These are phyloP conservation scores for Phengaris arion DNA, from an alignment of 2,888 invertebrate species.

Conservation along the genomic window DNA sequence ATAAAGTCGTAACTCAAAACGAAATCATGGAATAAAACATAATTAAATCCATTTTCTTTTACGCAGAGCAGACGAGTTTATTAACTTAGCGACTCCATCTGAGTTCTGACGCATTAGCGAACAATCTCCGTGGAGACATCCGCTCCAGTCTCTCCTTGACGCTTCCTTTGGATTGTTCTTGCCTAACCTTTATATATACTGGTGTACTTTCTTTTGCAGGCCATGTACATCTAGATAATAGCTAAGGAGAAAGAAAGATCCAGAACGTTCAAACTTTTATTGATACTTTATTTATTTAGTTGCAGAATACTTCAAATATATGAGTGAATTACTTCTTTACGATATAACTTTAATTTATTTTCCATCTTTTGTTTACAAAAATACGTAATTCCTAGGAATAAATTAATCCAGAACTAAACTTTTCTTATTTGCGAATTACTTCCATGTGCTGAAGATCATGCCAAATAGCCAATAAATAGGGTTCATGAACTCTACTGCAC, in stretches of 20 bases:
- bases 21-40: background rate
- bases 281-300: too few species aligned
- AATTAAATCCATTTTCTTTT: background rate
- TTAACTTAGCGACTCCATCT: slow-evolving; percentile 6
- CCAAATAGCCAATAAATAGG: background rate
- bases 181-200: background rate
- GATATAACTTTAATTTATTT: background rate
- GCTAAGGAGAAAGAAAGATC: too few species aligned
- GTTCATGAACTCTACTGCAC: background rate
- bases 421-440: background rate
- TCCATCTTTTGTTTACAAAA: background rate
- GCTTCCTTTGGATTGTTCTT: background rate
- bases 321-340: background rate
- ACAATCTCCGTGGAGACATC: slow-evolving; percentile 9
- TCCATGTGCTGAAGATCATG: background rate
- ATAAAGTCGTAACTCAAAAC: background rate
- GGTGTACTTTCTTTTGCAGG: too few species aligned
- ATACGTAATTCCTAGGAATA: background rate
- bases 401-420: slow-evolving; percentile 1
- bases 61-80: background rate
- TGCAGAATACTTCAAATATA: too few species aligned
- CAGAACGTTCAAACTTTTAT: too few species aligned
- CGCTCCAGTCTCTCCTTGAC: background rate
- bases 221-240: too few species aligned
- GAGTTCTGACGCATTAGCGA: slow-evolving; percentile 1